Conservation (phyloP, 2,797 vertebrate species). For the Labeo calbasu region DNA sequence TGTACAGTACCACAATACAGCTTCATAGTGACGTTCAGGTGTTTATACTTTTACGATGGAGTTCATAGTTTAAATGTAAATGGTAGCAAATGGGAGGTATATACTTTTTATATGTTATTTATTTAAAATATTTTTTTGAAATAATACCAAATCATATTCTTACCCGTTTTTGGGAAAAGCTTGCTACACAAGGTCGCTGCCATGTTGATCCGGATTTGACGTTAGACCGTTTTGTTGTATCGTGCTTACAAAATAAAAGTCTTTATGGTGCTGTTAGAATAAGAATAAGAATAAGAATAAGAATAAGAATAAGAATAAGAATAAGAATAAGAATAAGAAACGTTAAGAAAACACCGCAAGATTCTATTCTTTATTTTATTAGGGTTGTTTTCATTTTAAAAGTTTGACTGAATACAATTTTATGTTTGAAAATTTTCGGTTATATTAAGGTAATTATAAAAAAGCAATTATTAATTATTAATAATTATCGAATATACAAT, state of each 20-base stretch:
- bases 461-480: no score
- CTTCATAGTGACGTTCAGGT: not conserved
- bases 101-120: not conserved
- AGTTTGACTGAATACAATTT: not conserved
- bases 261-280: no score
- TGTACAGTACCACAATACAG: not conserved
- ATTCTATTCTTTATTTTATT: not conserved
- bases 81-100: not conserved
- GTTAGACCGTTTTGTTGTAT: conserved; percentile 46
- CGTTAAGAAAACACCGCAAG: not conserved
- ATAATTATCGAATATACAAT: not conserved
- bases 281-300: not conserved
- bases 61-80: not conserved
- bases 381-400: not conserved
- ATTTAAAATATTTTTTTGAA: not conserved
- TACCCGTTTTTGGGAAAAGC: conserved; percentile 75
- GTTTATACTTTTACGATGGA: not conserved
- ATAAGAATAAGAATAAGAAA: not conserved
- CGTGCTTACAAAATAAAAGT: not conserved
- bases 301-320: not conserved
- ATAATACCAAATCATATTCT: not conserved
- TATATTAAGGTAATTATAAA: not conserved
- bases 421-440: not conserved
- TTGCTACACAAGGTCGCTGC: conserved; percentile 81
- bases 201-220: conserved; percentile 72